These are phyloP conservation scores for Pardosa pseudoannulata DNA, from an alignment of 2,888 invertebrate genomes.

Conservation along the genomic window DNA sequence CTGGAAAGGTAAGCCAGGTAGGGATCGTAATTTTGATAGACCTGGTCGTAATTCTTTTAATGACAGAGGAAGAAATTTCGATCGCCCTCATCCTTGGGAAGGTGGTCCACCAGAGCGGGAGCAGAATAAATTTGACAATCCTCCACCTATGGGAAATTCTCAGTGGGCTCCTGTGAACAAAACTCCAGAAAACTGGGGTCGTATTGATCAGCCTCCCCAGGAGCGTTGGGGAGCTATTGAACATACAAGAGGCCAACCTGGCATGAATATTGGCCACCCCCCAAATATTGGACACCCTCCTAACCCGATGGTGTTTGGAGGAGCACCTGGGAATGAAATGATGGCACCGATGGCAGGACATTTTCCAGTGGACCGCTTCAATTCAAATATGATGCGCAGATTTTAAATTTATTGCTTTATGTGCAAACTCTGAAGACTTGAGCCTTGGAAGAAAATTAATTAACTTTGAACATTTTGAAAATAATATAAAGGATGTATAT, in stretches of 20 bases:
- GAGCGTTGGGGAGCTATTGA: conserved; percentile 53
- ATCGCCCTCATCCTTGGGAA: conserved; percentile 56
- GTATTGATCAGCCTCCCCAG: conserved; percentile 44
- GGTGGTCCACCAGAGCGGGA: conserved; percentile 24
- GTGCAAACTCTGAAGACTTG: no score
- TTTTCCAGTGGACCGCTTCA: conserved; percentile 58
- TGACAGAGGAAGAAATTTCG: conserved; percentile 48
- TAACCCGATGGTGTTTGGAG: conserved; percentile 48
- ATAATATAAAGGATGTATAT: no score
- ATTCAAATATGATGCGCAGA: conserved; percentile 43
- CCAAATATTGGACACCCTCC: conserved; percentile 42
- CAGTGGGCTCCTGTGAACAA: conserved; percentile 67
- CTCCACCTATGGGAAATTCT: conserved; percentile 17
- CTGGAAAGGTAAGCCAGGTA: conserved; percentile 44
- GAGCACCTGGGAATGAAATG: conserved; percentile 34
- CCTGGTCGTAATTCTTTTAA: conserved; percentile 26
- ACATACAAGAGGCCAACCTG: conserved; percentile 38
- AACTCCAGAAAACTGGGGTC: conserved; percentile 41
- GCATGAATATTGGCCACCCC: conserved; percentile 39
- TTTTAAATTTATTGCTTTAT: conserved; percentile 52
- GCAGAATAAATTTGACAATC: conserved; percentile 36
- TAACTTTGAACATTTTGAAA: no score
- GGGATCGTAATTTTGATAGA: conserved; percentile 45
- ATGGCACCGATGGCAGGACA: conserved; percentile 46
- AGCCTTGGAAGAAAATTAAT: no score